Evolutionary conservation across 2,113 vertebrate species (phyloP).

Genomic region (human (Homo sapiens)): DNA sequence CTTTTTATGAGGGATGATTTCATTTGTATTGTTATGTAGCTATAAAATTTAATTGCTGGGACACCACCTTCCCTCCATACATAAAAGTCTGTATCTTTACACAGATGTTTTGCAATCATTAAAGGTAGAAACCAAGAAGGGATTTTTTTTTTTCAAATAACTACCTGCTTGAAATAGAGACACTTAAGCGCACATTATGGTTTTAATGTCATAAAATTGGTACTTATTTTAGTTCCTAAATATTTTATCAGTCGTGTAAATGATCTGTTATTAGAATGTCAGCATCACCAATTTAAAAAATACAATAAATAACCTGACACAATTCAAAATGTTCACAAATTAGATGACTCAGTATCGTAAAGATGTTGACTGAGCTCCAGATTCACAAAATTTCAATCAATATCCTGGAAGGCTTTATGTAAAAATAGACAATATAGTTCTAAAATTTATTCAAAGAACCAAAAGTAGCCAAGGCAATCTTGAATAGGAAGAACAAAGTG

Average conservation of each 20-base stretch:
- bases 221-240: constrained; percentile 23
- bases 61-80: neutral
- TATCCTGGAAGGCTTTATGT: neutral
- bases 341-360: neutral
- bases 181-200: neutral
- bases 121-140: neutral
- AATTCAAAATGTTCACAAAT: neutral
- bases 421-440: neutral
- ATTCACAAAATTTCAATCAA: neutral
- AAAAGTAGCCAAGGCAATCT: neutral
- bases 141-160: neutral
- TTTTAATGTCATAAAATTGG: neutral
- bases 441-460: neutral
- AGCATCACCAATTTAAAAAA: constrained; percentile 36
- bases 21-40: neutral
- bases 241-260: constrained; percentile 33
- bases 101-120: neutral
- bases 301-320: constrained; percentile 28
- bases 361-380: neutral
- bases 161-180: constrained; percentile 27
- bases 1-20: neutral
- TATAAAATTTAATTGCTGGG: constrained; percentile 19
- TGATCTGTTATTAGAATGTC: constrained; percentile 29
- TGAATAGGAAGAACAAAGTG: neutral
- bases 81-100: neutral